Percentiles rank a stretch among this genome's conserved stretches.
Conservation (phyloP, 2,797 vertebrate genomes). For the Eurystomus glaucurus region DNA sequence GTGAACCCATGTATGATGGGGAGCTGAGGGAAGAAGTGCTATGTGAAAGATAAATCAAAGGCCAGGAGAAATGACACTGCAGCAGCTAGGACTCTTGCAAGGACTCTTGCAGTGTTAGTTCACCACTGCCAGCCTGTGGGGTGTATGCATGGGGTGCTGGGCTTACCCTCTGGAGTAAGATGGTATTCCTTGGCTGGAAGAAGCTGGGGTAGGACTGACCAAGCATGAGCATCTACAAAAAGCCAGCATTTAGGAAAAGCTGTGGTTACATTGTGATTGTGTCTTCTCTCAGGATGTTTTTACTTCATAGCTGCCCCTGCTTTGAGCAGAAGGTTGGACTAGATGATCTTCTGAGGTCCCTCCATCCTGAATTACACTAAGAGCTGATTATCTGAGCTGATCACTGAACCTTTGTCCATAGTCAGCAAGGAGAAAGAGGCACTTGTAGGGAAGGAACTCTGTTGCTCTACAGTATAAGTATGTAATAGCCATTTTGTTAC, state of each 20-base stretch:
- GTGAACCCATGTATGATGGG: background rate
- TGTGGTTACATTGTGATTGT: background rate
- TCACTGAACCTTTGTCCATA: background rate
- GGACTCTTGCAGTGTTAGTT: background rate
- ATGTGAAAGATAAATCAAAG: background rate
- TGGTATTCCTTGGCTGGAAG: background rate
- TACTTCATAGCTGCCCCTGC: background rate
- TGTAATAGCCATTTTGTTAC: background rate
- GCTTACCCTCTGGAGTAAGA: background rate
- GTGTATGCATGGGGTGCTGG: rapidly evolving
- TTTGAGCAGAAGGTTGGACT: background rate
- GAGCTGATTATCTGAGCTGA: background rate
- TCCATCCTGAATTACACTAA: background rate
- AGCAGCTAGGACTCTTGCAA: background rate
- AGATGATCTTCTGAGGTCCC: background rate
- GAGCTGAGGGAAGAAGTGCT: background rate
- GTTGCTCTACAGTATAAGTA: background rate
- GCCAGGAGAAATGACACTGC: background rate
- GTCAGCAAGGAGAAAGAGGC: background rate
- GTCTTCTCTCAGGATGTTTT: background rate
- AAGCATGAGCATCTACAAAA: background rate
- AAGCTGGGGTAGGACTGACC: background rate
- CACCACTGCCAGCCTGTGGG: background rate
- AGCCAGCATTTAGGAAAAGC: background rate
- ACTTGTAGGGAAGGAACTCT: background rate